These are phyloP conservation scores for Salticus scenicus DNA, from an alignment of 2,888 invertebrate genomes.

Conservation along the genomic window DNA sequence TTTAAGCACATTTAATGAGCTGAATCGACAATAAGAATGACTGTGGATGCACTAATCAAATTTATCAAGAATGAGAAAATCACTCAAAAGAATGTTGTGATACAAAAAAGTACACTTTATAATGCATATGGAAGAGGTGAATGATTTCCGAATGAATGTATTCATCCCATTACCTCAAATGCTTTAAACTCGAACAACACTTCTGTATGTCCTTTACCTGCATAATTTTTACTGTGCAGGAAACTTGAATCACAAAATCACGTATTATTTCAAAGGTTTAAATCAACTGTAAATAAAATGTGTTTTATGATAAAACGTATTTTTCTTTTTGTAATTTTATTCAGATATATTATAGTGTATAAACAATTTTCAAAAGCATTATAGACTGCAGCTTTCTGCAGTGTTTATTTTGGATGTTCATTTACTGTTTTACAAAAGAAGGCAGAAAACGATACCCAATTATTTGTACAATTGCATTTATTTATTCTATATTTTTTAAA, in stretches of 20 bases:
- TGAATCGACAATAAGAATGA: not conserved
- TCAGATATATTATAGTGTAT: too few relatives aligned
- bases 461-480: too few relatives aligned
- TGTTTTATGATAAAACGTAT: not conserved
- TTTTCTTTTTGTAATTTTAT: not conserved
- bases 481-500: too few relatives aligned
- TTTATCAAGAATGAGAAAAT: not conserved
- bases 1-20: not conserved
- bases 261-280: not conserved
- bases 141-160: not conserved
- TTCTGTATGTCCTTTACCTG: not conserved
- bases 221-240: not conserved
- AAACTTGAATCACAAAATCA: not conserved
- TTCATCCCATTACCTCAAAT: not conserved
- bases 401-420: too few relatives aligned
- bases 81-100: not conserved
- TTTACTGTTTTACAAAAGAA: too few relatives aligned
- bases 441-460: too few relatives aligned
- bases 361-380: too few relatives aligned
- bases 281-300: conserved; percentile 12
- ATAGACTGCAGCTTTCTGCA: too few relatives aligned
- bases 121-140: not conserved
- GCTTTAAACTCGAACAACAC: not conserved
- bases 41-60: not conserved
- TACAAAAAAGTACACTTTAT: not conserved